Evolutionary conservation across 2,113 vertebrate genomes (phyloP).

Genomic region (Elephantulus edwardii): DNA sequence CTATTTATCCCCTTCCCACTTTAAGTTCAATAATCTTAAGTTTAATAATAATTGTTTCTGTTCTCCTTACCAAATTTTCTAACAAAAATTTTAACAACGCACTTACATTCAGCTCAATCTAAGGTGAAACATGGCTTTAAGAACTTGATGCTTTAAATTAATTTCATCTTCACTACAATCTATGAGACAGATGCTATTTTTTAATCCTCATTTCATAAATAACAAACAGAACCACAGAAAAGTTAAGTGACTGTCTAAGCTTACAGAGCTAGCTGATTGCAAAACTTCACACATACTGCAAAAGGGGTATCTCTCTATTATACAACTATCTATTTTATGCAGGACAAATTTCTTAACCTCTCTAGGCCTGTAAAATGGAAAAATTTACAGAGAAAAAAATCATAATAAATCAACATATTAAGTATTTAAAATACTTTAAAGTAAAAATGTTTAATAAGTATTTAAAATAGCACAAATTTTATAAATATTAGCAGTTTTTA

Average conservation of each 20-base stretch:
- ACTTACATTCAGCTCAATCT: neutral
- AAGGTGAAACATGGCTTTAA: neutral
- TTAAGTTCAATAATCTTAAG: too few species aligned
- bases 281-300: neutral
- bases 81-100: neutral
- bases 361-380: neutral
- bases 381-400: neutral
- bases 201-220: neutral
- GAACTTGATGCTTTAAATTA: neutral
- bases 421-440: neutral
- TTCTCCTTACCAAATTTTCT: neutral
- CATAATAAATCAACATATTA: neutral
- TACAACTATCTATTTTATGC: neutral
- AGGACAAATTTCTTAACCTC: neutral
- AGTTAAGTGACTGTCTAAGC: neutral
- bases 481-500: neutral
- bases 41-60: neutral
- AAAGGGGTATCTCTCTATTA: neutral
- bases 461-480: too few species aligned
- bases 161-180: neutral
- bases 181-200: neutral
- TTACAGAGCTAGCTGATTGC: neutral
- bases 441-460: too few species aligned
- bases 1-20: too few species aligned
- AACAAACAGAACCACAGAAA: slow-evolving; percentile 4